Evolutionary conservation across 2,888 invertebrate genomes (phyloP).

Genomic region (Argynnis bischoffii): DNA sequence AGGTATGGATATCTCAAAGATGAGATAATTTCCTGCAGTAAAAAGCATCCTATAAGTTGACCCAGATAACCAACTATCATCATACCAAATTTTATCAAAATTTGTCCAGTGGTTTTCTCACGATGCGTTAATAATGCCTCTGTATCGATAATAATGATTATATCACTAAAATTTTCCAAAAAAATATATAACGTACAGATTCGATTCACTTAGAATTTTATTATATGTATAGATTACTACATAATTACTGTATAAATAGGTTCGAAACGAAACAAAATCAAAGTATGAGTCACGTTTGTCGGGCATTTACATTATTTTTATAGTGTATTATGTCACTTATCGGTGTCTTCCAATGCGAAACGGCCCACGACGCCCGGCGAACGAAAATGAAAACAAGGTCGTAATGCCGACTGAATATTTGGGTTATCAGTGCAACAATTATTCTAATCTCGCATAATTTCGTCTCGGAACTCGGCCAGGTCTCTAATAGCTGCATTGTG

Average conservation of each 20-base stretch:
- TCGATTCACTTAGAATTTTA: no score
- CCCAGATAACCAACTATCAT: no score
- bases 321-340: constrained; percentile 54
- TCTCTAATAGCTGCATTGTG: constrained; percentile 23
- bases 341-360: constrained; percentile 51
- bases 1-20: no score
- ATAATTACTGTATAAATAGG: not conserved
- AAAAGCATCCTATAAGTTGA: no score
- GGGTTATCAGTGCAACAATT: constrained; percentile 56
- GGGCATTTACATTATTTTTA: constrained; percentile 43
- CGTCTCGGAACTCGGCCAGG: constrained; percentile 28
- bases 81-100: no score
- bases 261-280: constrained; percentile 8
- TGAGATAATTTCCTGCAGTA: no score
- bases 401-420: constrained; percentile 70
- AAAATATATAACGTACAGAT: no score
- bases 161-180: no score
- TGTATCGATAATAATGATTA: no score
- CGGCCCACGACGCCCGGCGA: constrained; percentile 47
- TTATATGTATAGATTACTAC: no score
- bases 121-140: no score
- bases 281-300: constrained; percentile 24
- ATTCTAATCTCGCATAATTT: constrained; percentile 46
- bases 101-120: no score
- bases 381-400: constrained; percentile 79